These are phyloP conservation scores for Brienomyrus brachyistius DNA, from an alignment of 2,113 vertebrate genomes.

Conservation along the genomic window DNA sequence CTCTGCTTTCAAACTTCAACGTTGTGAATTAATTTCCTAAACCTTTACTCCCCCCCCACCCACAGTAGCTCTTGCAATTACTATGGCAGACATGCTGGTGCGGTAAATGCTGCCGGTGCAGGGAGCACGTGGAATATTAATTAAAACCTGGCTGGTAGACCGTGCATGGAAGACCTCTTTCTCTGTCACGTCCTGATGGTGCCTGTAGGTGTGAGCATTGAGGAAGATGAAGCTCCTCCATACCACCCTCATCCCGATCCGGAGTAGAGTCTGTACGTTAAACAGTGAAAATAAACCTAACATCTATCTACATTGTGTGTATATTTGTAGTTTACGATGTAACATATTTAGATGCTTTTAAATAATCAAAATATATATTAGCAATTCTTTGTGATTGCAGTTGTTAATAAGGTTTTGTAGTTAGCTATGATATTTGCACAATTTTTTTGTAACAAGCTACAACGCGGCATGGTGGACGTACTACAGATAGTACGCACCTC, in stretches of 20 bases:
- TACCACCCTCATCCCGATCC: background rate
- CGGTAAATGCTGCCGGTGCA: background rate
- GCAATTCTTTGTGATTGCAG: constrained; percentile 25
- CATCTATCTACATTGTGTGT: constrained; percentile 50
- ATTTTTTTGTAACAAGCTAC: constrained; percentile 25
- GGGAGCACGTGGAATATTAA: background rate
- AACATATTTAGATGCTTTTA: constrained; percentile 56
- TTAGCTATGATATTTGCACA: constrained; percentile 29
- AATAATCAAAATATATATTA: constrained; percentile 49
- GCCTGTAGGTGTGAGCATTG: background rate
- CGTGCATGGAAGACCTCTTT: background rate
- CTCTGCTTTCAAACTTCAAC: background rate
- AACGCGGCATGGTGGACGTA: constrained; percentile 9
- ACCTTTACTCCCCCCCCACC: background rate
- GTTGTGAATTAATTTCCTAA: background rate
- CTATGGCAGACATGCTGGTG: background rate
- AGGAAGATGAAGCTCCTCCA: background rate
- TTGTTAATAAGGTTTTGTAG: constrained; percentile 28
- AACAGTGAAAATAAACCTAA: constrained; percentile 33
- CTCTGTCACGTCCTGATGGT: background rate
- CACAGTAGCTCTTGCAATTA: background rate
- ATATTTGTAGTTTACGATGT: constrained; percentile 55
- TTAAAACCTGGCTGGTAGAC: background rate
- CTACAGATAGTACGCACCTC: background rate
- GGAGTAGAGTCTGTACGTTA: constrained; percentile 16